Evolutionary conservation across 2,888 invertebrate genomes (phyloP), one percentile per base, ranked within the genome.

Genomic region (Emmelina monodactyla): DNA sequence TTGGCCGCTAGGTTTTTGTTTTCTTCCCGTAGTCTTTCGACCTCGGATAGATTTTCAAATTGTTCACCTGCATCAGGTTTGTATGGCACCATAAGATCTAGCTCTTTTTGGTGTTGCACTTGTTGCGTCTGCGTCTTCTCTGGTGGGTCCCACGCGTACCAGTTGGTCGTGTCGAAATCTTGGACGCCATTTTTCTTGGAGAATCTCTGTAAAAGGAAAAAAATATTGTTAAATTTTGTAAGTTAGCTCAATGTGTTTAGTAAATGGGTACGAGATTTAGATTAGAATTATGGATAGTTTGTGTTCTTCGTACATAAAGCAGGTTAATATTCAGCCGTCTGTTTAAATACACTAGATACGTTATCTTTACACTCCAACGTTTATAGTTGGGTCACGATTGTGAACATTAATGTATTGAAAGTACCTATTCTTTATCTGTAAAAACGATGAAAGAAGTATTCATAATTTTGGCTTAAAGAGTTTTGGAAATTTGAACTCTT

Each of bases 141-240:
- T 1, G 78, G 66, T 5, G 82, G 75, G 42, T 82, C 81, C 83
- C 83, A 83, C n/a, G n/a, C n/a, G 48, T 80, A 79, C 83, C 83
- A 83, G 43, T 62, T 75, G 32, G 73, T 59, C 31, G 12, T 14
- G 3, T 78, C 76, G 39, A 79, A 79, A 46, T 79, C 79, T 48
- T 62, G 66, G 43, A 70, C 53, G 47, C 75, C 75, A 73, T 76
- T 78, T 47, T 64, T 69, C 44, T 57, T 62, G 37, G 61, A 53
- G 49, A 69, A 56, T 51, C 58, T 76, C 80, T 80, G 76, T 3
- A 75, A 79, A 61, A n/a, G n/a, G n/a, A 39, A 63, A 49, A 37
- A 46, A 47, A 57, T 19, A 6, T 19, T 19, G 5, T 19, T 19
- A 19, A 6, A 9, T 9, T 19, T 19, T 19, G 9, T 19, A 19